Evolutionary conservation across 1,140 invertebrate species (phyloP), one percentile per base, ranked within the genome.

Genomic region (Daktulosphaira vitifoliae): DNA sequence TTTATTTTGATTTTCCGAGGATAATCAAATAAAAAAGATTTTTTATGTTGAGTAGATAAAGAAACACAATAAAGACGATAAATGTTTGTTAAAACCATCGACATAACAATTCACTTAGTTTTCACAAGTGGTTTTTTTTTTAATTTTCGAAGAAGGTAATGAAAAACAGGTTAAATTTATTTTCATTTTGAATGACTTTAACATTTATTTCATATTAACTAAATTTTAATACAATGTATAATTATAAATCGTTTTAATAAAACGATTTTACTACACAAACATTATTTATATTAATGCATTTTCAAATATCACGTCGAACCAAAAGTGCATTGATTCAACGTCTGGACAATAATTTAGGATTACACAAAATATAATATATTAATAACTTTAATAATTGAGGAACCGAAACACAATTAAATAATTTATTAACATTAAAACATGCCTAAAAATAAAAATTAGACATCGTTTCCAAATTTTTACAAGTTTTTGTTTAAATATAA

Each of bases 241-340:
- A 59, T 59, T 59, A 59, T 42, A 59, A 42, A 59, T 59, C 54
- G 54, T 59, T 59, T n/a, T n/a, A n/a, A n/a, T n/a, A n/a, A n/a
- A n/a, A n/a, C n/a, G n/a, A n/a, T n/a, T 33, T 59, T 59, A 59
- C 54, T 59, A 59, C 54, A 59, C 54, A 59, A 59, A 59, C 54
- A 59, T 59, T 23, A 26, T 59, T 33, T 33, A 33, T 33, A 6
- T 33, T 33, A 33, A 6, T 33, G 11, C 5, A 33, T 33, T 6
- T 6, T 33, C 5, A 33, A 6, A 33, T 33, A 33, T 33, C 5
- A 3, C 20, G 26, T 48, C 20, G 42, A 25, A 46, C 16, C 56
- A 29, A 62, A 44, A 26, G 44, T 11, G 29, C 29, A 33, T 33
- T 33, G 29, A 11, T 33, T 62, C 56, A 46, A 62, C 16, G 44